These are phyloP conservation scores for Oceanodroma tethys DNA, from an alignment of 2,113 vertebrate genomes.

Conservation along the genomic window DNA sequence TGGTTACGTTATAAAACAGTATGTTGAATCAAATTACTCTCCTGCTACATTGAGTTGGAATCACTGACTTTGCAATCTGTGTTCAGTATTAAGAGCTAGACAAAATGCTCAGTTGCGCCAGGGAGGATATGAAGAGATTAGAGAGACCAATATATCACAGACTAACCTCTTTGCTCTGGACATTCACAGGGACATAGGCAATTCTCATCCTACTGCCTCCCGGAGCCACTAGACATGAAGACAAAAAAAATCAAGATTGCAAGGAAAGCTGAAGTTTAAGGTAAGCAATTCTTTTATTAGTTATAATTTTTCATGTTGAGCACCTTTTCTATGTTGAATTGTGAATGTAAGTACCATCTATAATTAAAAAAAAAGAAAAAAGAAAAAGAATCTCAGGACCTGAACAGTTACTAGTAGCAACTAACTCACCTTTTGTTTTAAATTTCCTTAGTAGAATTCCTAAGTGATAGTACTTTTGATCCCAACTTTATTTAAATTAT, in stretches of 20 bases:
- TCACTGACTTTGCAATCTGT: conserved; percentile 42
- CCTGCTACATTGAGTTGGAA: neutral
- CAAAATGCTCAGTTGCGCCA: conserved; percentile 49
- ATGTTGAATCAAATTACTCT: conserved; percentile 5
- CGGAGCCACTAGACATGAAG: neutral
- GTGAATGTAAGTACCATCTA: neutral
- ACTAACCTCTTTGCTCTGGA: conserved; percentile 48
- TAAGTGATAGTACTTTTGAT: neutral
- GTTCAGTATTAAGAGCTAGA: conserved; percentile 65
- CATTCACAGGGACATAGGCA: neutral
- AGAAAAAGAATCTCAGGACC: neutral
- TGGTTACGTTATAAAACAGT: conserved; percentile 8
- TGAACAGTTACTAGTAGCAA: neutral
- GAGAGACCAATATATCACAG: conserved; percentile 54
- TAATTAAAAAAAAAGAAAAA: neutral
- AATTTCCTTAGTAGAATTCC: neutral
- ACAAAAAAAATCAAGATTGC: neutral
- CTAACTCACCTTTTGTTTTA: neutral
- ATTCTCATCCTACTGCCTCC: neutral
- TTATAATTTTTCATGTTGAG: neutral
- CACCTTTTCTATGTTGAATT: neutral
- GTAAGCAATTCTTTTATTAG: neutral
- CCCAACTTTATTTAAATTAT: neutral
- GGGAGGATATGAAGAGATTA: conserved; percentile 69
- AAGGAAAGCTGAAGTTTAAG: neutral